Evolutionary conservation across 2,888 invertebrate genomes (phyloP), one percentile per base, ranked within the genome.

Genomic region (Platycheirus albimanus): DNA sequence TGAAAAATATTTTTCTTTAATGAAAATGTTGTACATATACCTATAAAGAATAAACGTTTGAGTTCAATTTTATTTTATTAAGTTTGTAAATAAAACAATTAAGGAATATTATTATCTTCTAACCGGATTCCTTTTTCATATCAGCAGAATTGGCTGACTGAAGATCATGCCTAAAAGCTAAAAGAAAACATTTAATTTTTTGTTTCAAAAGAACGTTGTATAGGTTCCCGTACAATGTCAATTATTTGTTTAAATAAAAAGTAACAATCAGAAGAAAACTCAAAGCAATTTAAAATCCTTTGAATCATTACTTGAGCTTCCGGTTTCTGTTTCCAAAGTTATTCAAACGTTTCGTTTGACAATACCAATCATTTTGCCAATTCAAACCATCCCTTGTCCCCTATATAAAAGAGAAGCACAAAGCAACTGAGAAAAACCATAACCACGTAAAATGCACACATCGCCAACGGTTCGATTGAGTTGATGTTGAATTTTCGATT

Each of bases 291-390:
- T 88, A 85, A 85, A 88, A 87, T 87, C 89, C 89, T 89, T 89
- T 89, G 89, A 88, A 86, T 89, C 89, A 89, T 89, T 89, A 89
- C 88, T 87, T 86, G 76, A 79, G 87, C 87, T 89, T 89, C 89
- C 89, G 88, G 76, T 84, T 83, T 85, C 64, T 69, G 38, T 51
- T 79, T 11, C 13, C 63, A 69, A 79, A 69, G 61, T 64, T 75
- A 75, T 70, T 70, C 80, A 80, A 80, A 70, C 69, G 64, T 74
- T 79, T 49, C 79, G 58, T 75, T 80, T 70, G 69, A 75, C 74
- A 80, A 75, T 69, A 63, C 56, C 74, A 79, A 79, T 74, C 67
- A 79, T 79, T 61, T 72, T 74, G 36, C 66, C 43, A 67, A 72
- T 66, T 78, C 66, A 67, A 67, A 67, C 30, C 67, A 74, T 54